These are phyloP conservation scores for Falco columbarius DNA, from an alignment of 2,797 vertebrate genomes.

Conservation along the genomic window DNA sequence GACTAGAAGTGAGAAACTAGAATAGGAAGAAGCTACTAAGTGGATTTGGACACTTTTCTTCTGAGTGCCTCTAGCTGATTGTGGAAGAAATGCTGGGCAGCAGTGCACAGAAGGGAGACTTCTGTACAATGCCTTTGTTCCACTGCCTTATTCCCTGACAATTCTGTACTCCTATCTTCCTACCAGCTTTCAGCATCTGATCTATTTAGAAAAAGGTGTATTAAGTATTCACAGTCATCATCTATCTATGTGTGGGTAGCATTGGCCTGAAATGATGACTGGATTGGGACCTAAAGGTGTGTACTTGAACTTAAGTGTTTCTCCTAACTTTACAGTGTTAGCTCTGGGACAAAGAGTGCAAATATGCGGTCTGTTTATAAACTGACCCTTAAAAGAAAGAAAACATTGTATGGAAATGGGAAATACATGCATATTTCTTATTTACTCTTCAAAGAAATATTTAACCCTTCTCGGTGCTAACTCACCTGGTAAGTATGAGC, in stretches of 20 bases:
- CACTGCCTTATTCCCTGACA: not conserved
- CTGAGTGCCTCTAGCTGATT: not conserved
- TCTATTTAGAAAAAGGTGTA: not conserved
- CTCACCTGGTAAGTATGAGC: conserved; percentile 66
- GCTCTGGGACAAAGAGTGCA: not conserved
- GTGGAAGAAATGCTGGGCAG: not conserved
- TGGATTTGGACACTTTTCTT: not conserved
- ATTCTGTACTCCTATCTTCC: not conserved
- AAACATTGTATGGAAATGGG: not conserved
- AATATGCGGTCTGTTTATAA: not conserved
- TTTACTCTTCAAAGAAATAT: not conserved
- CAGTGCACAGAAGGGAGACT: not conserved
- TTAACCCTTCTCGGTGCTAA: not conserved
- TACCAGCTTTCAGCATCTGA: not conserved
- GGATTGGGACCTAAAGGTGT: not conserved
- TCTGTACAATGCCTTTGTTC: not conserved
- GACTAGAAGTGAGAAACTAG: not conserved
- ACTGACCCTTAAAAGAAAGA: not conserved
- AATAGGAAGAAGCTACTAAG: not conserved
- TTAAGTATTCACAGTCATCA: not conserved
- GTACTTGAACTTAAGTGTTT: not conserved
- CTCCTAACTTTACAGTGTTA: not conserved
- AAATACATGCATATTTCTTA: not conserved
- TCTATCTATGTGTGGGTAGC: not conserved
- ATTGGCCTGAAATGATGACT: not conserved